Conservation (phyloP, 1,140 invertebrate genomes). For the Eurytemora carolleeae region DNA sequence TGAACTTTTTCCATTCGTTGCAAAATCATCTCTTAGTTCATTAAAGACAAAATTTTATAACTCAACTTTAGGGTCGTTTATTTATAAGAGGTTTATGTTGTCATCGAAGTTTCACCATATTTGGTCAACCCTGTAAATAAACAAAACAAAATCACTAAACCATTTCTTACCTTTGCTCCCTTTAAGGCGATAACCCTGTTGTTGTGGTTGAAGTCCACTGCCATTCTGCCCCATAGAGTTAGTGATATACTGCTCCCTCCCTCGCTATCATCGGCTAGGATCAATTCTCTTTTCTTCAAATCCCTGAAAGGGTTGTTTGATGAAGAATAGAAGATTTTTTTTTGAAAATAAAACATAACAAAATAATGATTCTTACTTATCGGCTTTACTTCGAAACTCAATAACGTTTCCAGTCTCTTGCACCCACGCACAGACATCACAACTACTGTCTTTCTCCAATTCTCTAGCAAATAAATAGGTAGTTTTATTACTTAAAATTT, state of each 20-base stretch:
- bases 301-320: no score
- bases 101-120: no score
- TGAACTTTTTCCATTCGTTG: no score
- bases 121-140: no score
- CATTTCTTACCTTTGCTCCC: background rate
- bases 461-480: background rate
- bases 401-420: background rate
- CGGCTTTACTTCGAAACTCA: background rate
- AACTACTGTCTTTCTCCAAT: background rate
- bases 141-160: no score
- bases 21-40: no score
- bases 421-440: background rate
- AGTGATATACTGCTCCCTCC: background rate
- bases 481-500: no score
- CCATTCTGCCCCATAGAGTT: background rate
- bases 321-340: no score
- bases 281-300: background rate
- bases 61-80: no score
- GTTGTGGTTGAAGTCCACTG: background rate
- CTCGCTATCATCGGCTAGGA: background rate
- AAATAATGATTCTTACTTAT: background rate
- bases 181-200: background rate
- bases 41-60: no score
- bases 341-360: no score
- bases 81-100: no score